phyloP scores from a whole-genome alignment of 2,888 invertebrate genomes.

The Villa cingulata region DNA sequence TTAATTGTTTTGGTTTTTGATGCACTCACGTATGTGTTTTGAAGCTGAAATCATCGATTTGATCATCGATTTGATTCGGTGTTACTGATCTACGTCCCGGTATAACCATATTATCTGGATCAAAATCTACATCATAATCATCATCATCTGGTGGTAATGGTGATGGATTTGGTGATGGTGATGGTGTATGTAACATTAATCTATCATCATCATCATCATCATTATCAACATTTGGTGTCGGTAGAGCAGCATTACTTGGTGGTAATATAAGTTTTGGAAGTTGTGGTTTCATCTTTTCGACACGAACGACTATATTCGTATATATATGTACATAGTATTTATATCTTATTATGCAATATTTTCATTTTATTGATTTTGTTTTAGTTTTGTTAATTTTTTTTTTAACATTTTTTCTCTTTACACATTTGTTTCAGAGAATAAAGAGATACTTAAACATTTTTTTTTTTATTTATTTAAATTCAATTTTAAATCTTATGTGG shows the following conservation, averaged over 20 bases:
- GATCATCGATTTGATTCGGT: constrained; percentile 19
- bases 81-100: constrained; percentile 27
- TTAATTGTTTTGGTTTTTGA: neutral
- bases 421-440: too few species aligned
- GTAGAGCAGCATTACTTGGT: constrained; percentile 24
- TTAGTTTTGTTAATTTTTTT: too few species aligned
- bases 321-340: neutral
- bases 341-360: neutral
- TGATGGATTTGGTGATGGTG: constrained; percentile 32
- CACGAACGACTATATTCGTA: constrained; percentile 33
- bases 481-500: too few species aligned
- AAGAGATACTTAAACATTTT: too few species aligned
- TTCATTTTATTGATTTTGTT: neutral
- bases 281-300: constrained; percentile 35
- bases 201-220: neutral
- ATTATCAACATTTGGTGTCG: neutral
- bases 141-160: constrained; percentile 27
- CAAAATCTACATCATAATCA: constrained; percentile 32
- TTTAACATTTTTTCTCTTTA: too few species aligned
- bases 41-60: constrained; percentile 26
- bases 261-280: constrained; percentile 34
- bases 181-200: constrained; percentile 7
- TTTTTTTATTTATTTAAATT: too few species aligned
- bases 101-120: constrained; percentile 33
- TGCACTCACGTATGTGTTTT: constrained; percentile 33